Base-by-base conservation (phyloP, 92 coral and sea anemone species). In the Zoanthus gigantus region DNA sequence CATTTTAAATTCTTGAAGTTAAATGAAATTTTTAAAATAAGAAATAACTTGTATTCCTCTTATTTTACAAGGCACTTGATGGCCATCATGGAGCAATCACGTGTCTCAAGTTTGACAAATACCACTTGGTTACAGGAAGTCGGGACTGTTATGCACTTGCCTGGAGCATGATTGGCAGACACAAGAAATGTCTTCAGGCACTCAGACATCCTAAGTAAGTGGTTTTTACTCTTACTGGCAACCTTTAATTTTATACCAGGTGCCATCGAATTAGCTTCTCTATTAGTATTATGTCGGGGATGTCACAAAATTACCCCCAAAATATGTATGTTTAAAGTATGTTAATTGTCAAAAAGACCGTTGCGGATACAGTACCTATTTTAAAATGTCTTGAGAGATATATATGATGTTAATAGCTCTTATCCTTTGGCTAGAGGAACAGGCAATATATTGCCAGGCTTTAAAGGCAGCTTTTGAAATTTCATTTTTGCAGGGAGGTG, bases 51-150 rank as follows among this genome's bases (percentile, higher is more conserved):
- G 14, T 11, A 53, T 46, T 72, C 14, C 47, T 29, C 90, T 56
- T 29, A 18, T 88, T 61, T 71, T 53, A 68, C 72, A 89, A 96
- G 98, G 86, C 96, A 78, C 92, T 97, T 31, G 98, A 94, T 76
- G 99, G 99, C 47, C 99, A 97, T 83, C 99, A 97, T 44, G 89
- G 96, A 45, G 96, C 98, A n/a, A 95, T 97, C 90, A 97, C 97
- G 11, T 93, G 99, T 46, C 91, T 97, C 6, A 94, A 91, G 90
- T 95, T 95, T 72, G 96, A 95, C 65, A 91, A 85, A 15, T 89
- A 92, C 74, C 99, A 97, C 93, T 90, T 97, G 31, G 82, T 97
- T 74, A 95, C 98, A 6, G 94, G 96, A 30, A 97, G 99, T 74
- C 71, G 89, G 77, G 99, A 97, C 87, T 92, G 98, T 71, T 97